Evolutionary conservation across 2,888 invertebrate species (phyloP), one percentile per base, ranked within the genome.

Genomic region (Cryptus armator): DNA sequence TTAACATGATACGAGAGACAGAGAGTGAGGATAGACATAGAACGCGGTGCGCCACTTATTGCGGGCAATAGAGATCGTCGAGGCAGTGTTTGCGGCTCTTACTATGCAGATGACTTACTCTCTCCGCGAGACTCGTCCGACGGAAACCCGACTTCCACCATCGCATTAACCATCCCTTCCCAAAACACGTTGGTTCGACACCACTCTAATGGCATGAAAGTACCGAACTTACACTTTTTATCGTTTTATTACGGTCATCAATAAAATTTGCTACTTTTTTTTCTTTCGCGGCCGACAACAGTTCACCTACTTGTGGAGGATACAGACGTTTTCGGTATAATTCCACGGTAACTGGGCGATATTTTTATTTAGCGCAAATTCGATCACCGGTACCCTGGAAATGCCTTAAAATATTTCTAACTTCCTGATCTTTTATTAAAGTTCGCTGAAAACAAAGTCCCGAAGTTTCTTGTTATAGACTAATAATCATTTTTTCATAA

Each of bases 51-150:
- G 16, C 16, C 56, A 19, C 9, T 80, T 67, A 83, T 72, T 83
- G 76, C 67, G 32, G 64, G 80, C 72, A 74, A 79, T 76, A 85
- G 74, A 56, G 46, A 72, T 78, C 37, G 44, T 68, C 51, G 3
- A 56, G 43, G 16, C 44, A 37, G 48, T 37, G 29, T 32, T 48
- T n/a, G 48, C 32, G 19, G 29, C 56, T 75, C 59, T 75, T 48
- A 77, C 68, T 51, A 74, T 81, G 71, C 72, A 32, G 76, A 86
- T 78, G 70, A 81, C 83, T 86, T 83, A 83, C 51, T 82, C 68
- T 51, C 68, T 44, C 19, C 12, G 67, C 51, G 59, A 16, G 19
- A 51, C 62, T 37, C 48, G 44, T 12, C 64, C 32, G 59, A 56
- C 10, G 29, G 12, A 19, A 24, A 44, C 14, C 51, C 46, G 46